phyloP scores from a whole-genome alignment of 2,113 vertebrate genomes.

The Hypomesus transpacificus region DNA sequence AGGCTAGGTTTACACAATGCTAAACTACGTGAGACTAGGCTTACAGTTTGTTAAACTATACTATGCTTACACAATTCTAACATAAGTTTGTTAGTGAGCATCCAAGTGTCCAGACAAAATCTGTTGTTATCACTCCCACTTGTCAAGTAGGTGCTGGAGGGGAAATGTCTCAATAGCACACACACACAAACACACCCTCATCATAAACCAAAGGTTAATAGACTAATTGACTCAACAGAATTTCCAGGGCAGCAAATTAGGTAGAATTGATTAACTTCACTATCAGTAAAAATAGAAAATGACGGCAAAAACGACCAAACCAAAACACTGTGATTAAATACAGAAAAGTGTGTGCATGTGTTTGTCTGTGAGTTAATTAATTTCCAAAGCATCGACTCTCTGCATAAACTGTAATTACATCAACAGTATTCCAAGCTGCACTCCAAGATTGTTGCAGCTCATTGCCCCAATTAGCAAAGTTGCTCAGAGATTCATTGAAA shows the following conservation, averaged over 20 bases:
- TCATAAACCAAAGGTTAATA: conserved; percentile 49
- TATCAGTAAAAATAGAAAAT: conserved; percentile 49
- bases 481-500: conserved; percentile 66
- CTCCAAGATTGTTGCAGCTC: conserved; percentile 60
- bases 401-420: conserved; percentile 74
- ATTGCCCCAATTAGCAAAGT: conserved; percentile 75
- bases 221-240: conserved; percentile 54
- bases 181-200: conserved; percentile 31
- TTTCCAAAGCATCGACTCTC: conserved; percentile 72
- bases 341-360: conserved; percentile 25
- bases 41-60: too few species aligned
- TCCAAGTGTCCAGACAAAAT: too few species aligned
- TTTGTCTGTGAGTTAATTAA: conserved; percentile 69
- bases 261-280: conserved; percentile 66
- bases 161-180: background rate
- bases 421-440: conserved; percentile 72
- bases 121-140: conserved; percentile 7
- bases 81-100: too few species aligned
- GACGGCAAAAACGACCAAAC: conserved; percentile 36
- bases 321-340: conserved; percentile 51
- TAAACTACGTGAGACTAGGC: background rate
- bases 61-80: too few species aligned
- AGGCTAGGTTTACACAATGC: background rate
- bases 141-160: conserved; percentile 1
- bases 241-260: conserved; percentile 60